A percentile compares a stretch with the other conserved stretches of the same genome.
Evolutionary conservation across 2,113 vertebrate genomes (phyloP).

Genomic region (Phalacrocorax carbo): DNA sequence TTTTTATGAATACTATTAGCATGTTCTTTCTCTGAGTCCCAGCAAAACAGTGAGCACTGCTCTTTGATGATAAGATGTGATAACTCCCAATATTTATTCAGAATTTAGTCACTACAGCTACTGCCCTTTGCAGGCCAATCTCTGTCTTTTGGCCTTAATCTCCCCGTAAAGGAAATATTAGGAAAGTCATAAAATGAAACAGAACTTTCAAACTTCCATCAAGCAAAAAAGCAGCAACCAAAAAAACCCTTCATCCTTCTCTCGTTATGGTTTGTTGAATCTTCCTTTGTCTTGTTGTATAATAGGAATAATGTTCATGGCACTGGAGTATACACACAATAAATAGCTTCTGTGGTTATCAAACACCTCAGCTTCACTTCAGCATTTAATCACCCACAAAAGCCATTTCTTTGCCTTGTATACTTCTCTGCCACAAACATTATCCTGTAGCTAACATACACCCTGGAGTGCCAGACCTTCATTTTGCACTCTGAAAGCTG

Average conservation of each 20-base stretch:
- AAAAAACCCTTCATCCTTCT: conserved; percentile 48
- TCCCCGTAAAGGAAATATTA: background rate
- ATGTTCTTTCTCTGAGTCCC: background rate
- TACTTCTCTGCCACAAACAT: conserved; percentile 68
- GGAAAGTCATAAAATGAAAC: conserved; percentile 28
- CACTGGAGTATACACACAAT: conserved; percentile 73
- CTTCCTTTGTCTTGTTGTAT: conserved; percentile 73
- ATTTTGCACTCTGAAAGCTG: conserved; percentile 41
- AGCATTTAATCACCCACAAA: conserved; percentile 74
- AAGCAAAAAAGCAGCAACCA: conserved; percentile 19
- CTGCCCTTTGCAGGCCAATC: background rate
- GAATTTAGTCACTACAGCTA: background rate
- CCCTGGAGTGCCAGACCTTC: conserved; percentile 59
- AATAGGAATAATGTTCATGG: conserved; percentile 76
- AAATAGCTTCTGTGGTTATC: conserved; percentile 74
- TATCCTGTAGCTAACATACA: conserved; percentile 63
- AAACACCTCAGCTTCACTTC: conserved; percentile 75
- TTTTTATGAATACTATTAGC: background rate
- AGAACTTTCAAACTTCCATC: conserved; percentile 65
- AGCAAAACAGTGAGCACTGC: background rate
- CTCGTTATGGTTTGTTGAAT: conserved; percentile 72
- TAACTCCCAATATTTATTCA: background rate
- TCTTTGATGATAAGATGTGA: background rate
- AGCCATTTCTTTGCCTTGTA: conserved; percentile 69
- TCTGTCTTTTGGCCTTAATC: background rate